Evolutionary conservation across 2,797 vertebrate genomes (phyloP).

Genomic region (Acanthurus tractus): DNA sequence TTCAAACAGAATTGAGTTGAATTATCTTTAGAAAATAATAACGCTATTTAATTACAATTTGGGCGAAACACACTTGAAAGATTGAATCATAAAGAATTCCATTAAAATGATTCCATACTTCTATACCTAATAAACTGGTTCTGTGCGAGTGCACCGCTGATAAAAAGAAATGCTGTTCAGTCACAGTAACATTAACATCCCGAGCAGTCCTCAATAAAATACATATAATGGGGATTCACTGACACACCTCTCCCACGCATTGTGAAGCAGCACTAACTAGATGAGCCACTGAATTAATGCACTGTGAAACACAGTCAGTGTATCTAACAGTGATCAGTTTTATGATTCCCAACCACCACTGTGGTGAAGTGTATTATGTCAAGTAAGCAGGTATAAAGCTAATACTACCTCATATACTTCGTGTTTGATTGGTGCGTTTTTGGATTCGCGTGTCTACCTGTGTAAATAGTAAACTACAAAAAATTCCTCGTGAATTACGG

Average conservation of each 20-base stretch:
- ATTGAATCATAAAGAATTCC: not conserved
- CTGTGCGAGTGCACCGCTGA: not conserved
- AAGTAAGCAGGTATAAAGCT: slow-evolving; percentile 38
- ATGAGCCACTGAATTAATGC: slow-evolving; percentile 72
- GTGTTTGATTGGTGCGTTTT: not conserved
- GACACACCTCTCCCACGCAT: slow-evolving; percentile 62
- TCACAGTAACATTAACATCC: slow-evolving; percentile 31
- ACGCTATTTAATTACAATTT: not conserved
- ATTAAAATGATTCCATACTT: not conserved
- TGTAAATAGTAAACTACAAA: not conserved
- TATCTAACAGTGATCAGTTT: slow-evolving; percentile 71
- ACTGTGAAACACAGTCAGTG: slow-evolving; percentile 68
- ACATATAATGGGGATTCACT: slow-evolving; percentile 59
- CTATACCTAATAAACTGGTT: not conserved
- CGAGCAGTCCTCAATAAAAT: slow-evolving; percentile 57
- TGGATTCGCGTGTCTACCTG: not conserved
- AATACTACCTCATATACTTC: slow-evolving; percentile 25
- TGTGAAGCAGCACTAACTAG: slow-evolving; percentile 74
- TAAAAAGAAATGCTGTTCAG: slow-evolving; percentile 13
- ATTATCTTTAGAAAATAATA: not conserved
- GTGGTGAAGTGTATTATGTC: slow-evolving; percentile 45
- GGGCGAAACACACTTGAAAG: not conserved
- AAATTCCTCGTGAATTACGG: not conserved
- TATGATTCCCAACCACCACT: slow-evolving; percentile 62
- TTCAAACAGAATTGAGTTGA: not conserved